Evolutionary conservation across 1,140 invertebrate genomes (phyloP).

Genomic region (Diorhabda sublineata): DNA sequence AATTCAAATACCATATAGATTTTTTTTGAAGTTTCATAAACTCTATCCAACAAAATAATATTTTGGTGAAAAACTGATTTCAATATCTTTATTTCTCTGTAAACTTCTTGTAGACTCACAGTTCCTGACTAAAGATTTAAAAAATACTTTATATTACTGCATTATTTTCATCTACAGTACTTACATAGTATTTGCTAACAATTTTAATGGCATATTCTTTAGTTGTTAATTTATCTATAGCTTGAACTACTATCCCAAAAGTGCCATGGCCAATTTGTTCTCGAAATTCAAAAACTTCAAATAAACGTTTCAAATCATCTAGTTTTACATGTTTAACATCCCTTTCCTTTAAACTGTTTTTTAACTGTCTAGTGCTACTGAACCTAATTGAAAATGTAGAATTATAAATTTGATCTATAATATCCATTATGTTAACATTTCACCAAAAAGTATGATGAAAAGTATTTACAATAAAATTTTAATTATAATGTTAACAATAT

Average conservation of each 20-base stretch:
- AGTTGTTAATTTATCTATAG: slow-evolving; percentile 44
- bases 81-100: slow-evolving; percentile 54
- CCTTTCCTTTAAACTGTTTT: slow-evolving; percentile 26
- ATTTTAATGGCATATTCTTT: slow-evolving; percentile 54
- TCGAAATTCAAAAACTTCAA: slow-evolving; percentile 39
- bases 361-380: neutral
- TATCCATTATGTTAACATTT: too few relatives aligned
- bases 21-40: slow-evolving; percentile 52
- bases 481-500: too few relatives aligned
- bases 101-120: slow-evolving; percentile 44
- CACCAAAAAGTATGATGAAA: too few relatives aligned
- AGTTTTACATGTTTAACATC: slow-evolving; percentile 39
- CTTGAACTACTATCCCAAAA: slow-evolving; percentile 53
- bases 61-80: slow-evolving; percentile 54
- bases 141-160: neutral
- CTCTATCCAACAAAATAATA: slow-evolving; percentile 53
- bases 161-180: neutral
- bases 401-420: too few relatives aligned
- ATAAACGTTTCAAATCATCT: slow-evolving; percentile 34
- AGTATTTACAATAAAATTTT: too few relatives aligned
- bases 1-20: slow-evolving; percentile 52
- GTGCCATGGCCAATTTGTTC: slow-evolving; percentile 51
- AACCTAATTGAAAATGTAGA: neutral
- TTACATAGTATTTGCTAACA: slow-evolving; percentile 46
- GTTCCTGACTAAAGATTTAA: neutral